A percentile compares a stretch with the other conserved stretches of the same genome.
Conservation (phyloP, 1,140 invertebrate species). For the Drosophila azteca region DNA sequence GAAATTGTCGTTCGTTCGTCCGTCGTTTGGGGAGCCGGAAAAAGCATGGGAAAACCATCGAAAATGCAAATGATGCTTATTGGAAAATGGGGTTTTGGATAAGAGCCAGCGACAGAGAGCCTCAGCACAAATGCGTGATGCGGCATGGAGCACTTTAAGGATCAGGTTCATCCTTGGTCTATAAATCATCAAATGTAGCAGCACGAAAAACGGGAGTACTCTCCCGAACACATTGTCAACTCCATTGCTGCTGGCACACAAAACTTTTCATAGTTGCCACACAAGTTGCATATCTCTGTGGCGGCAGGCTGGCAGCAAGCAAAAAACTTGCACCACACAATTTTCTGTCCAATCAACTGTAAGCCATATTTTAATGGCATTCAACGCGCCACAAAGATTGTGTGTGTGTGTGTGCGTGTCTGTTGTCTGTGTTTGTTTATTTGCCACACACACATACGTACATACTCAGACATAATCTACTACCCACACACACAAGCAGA, state of each 20-base stretch:
- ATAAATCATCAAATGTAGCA: constrained; percentile 26
- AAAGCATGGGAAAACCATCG: constrained; percentile 19
- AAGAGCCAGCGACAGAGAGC: too few species aligned
- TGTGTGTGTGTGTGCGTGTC: neutral
- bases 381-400: neutral
- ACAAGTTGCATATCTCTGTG: constrained; percentile 39
- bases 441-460: constrained; percentile 4
- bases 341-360: constrained; percentile 46
- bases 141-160: constrained; percentile 2
- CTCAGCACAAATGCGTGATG: too few species aligned
- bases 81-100: constrained; percentile 14
- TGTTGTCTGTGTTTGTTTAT: constrained; percentile 4
- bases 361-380: constrained; percentile 48
- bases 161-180: neutral
- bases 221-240: too few species aligned
- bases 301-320: constrained; percentile 5
- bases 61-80: constrained; percentile 49
- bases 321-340: constrained; percentile 19
- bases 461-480: neutral
- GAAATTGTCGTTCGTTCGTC: constrained; percentile 2
- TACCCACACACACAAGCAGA: neutral
- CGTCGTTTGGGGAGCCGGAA: neutral
- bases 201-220: constrained; percentile 6
- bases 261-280: constrained; percentile 2
- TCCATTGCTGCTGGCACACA: too few species aligned